phyloP scores from a whole-genome alignment of 2,888 invertebrate genomes.

The Tetropium fuscum region DNA sequence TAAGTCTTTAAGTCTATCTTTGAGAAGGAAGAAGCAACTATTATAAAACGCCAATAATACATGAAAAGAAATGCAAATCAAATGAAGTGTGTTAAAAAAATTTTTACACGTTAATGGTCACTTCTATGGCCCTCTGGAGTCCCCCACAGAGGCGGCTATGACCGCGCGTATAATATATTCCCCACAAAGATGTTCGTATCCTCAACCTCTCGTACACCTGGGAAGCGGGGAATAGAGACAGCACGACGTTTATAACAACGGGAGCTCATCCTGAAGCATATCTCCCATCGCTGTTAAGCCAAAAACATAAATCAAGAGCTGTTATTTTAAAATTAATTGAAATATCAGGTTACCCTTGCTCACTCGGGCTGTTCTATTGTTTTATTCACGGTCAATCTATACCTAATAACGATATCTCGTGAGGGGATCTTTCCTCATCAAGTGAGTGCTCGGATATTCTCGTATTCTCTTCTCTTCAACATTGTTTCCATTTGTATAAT shows the following conservation, averaged over 20 bases:
- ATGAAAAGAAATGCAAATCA: too few relatives aligned
- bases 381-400: constrained; percentile 42
- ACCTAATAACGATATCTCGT: constrained; percentile 10
- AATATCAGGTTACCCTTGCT: constrained; percentile 61
- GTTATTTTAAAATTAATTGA: constrained; percentile 64
- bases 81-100: too few relatives aligned
- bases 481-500: too few relatives aligned
- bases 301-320: constrained; percentile 61
- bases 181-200: constrained; percentile 1
- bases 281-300: constrained; percentile 63
- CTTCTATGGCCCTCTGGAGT: background rate
- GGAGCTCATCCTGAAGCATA: constrained; percentile 45
- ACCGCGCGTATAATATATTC: constrained; percentile 1
- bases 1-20: too few relatives aligned
- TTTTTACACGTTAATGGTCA: too few relatives aligned
- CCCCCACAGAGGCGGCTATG: background rate
- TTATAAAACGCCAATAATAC: too few relatives aligned
- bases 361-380: constrained; percentile 57
- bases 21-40: too few relatives aligned
- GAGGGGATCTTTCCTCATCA: constrained; percentile 12
- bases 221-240: constrained; percentile 5
- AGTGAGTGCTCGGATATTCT: too few relatives aligned
- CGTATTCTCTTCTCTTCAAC: too few relatives aligned
- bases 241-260: constrained; percentile 30
- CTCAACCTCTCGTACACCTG: constrained; percentile 9